Conservation (phyloP, 1,140 invertebrate species). For the Ceratitis capitata region DNA sequence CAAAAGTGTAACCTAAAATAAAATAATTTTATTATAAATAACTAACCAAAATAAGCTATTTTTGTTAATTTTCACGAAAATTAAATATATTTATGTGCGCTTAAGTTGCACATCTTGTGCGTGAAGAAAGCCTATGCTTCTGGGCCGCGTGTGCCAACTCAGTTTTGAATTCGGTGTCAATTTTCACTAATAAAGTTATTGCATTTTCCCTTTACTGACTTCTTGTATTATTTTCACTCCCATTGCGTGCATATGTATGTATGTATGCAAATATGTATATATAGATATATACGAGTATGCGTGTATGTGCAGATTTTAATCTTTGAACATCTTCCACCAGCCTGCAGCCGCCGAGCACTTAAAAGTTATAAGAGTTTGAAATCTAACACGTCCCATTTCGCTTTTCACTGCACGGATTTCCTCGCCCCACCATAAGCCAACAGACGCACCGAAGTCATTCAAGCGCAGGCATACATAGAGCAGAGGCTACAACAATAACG, state of each 20-base stretch:
- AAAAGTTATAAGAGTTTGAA: conserved; percentile 14
- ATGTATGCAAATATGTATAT: background rate
- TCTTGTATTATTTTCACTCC: background rate
- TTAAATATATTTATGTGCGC: background rate
- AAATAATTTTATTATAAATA: background rate
- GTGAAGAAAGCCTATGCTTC: no score
- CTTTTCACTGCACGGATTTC: background rate
- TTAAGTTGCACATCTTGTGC: no score
- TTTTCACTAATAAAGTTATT: background rate
- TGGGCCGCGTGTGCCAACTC: background rate
- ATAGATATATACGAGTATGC: background rate
- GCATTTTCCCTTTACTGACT: background rate
- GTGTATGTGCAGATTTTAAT: background rate
- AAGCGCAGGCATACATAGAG: background rate
- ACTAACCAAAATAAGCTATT: no score
- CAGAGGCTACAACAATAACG: background rate
- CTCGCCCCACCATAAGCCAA: background rate
- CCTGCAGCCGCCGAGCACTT: background rate
- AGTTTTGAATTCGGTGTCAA: conserved; percentile 11
- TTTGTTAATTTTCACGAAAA: background rate
- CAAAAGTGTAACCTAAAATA: background rate
- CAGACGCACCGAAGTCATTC: background rate
- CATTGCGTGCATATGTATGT: background rate
- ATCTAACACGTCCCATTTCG: background rate
- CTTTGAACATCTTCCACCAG: background rate